phyloP scores from a whole-genome alignment of 2,113 vertebrate species.

The Gallinago paraguaiae region DNA sequence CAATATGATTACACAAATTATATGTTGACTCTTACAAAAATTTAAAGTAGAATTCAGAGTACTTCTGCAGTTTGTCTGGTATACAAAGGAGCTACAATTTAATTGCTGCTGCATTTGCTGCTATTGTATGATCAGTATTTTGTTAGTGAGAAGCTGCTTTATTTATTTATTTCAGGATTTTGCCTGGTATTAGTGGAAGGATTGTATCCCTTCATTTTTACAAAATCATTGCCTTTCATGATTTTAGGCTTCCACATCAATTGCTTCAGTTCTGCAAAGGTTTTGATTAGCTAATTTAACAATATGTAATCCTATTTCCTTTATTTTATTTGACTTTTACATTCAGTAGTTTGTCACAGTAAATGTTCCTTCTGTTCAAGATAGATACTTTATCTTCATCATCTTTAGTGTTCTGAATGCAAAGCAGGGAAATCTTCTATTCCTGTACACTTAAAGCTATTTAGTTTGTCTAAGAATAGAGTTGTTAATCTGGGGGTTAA shows the following conservation, averaged over 20 bases:
- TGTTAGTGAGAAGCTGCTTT: neutral
- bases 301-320: neutral
- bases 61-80: constrained; percentile 3
- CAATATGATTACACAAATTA: constrained; percentile 64
- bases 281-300: constrained; percentile 11
- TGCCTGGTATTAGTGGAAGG: neutral
- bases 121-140: constrained; percentile 32
- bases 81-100: constrained; percentile 39
- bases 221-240: neutral
- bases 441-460: neutral
- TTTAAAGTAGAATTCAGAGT: constrained; percentile 8
- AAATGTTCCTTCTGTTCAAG: neutral
- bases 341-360: constrained; percentile 6
- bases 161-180: constrained; percentile 11
- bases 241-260: neutral
- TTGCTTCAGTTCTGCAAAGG: neutral
- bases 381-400: neutral
- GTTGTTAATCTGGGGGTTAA: neutral
- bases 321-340: constrained; percentile 28
- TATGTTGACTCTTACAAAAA: constrained; percentile 39
- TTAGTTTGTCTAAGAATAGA: neutral
- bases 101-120: constrained; percentile 55
- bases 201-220: neutral
- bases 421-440: neutral
- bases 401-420: neutral